A percentile compares a stretch with the other conserved stretches of the same genome.
Evolutionary conservation across 2,888 invertebrate genomes (phyloP).

Genomic region (Timema cristinae): DNA sequence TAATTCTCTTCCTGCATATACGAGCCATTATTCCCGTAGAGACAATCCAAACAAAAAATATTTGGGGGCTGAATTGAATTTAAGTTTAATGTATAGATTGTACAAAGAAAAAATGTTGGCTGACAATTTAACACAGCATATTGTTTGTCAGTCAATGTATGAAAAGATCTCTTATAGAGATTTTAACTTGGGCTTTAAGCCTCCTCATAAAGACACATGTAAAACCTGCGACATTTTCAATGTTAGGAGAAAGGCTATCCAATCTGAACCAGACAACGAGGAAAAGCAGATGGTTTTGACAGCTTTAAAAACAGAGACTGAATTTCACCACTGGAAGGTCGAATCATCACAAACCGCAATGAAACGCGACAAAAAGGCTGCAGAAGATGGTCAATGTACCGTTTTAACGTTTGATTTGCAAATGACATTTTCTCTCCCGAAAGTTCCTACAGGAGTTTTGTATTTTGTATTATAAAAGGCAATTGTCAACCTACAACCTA

Average conservation of each 20-base stretch:
- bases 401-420: constrained; percentile 12
- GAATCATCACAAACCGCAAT: not conserved
- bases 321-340: no score
- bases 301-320: no score
- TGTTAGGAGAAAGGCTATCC: no score
- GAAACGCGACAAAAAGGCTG: constrained; percentile 8
- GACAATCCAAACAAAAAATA: constrained; percentile 13
- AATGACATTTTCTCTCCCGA: not conserved
- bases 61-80: constrained; percentile 1
- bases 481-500: constrained; percentile 3
- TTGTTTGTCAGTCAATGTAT: not conserved
- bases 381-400: constrained; percentile 5
- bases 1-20: constrained; percentile 7
- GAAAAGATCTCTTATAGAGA: not conserved
- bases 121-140: not conserved
- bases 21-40: constrained; percentile 6
- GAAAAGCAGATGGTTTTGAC: no score
- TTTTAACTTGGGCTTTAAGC: not conserved
- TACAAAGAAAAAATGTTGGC: constrained; percentile 12
- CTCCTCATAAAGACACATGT: constrained; percentile 8
- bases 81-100: constrained; percentile 3
- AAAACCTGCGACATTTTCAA: not conserved
- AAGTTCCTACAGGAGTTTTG: constrained; percentile 11
- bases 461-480: not conserved
- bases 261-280: not conserved